Evolutionary conservation across 2,113 vertebrate species (phyloP), one percentile per base, ranked within the genome.

Genomic region (Megaleporinus macrocephalus): DNA sequence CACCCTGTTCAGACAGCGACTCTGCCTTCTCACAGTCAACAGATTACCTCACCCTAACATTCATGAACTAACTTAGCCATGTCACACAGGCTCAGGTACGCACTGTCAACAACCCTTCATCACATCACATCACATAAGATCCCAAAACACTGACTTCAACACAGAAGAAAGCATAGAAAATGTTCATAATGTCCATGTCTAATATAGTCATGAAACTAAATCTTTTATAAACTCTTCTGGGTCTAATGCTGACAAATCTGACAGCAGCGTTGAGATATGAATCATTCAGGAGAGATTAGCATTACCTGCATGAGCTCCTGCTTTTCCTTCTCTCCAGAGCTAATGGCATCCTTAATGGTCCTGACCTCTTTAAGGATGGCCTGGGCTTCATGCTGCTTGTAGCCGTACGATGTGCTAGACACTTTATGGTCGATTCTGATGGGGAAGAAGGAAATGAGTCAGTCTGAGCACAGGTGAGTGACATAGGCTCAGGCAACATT

Each of bases 351-450:
- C 87, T 96, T 96, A 90, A 99, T 98, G 87, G 95, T 93, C 91
- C 96, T 97, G 68, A 98, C 97, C 94, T 99, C 98, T 77, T 86
- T 97, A 85, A 99, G 90, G 85, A 99, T 97, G 79, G 96, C 97
- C 92, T 98, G 97, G 27, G 96, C 96, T 85, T 99, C 97, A 82
- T 99, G 96, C 85, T 96, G 94, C 90, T 96, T 96, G 92, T 94
- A 99, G 84, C 96, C 96, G 55, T 93, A 94, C 36, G 95, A 94
- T 72, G 93, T 90, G 84, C 91, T 95, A 79, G 97, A 97, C 93
- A 99, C 96, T 92, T 99, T 99, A 90, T 94, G 94, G 89, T 98
- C 96, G 59, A 99, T 99, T 92, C 98, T 99, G 89, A 5, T 62
- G 18, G 18, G 7, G 55, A 1, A 24, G 12, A 33, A 0, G 14